phyloP scores from a whole-genome alignment of 2,113 vertebrate species.

The Motacilla alba region DNA sequence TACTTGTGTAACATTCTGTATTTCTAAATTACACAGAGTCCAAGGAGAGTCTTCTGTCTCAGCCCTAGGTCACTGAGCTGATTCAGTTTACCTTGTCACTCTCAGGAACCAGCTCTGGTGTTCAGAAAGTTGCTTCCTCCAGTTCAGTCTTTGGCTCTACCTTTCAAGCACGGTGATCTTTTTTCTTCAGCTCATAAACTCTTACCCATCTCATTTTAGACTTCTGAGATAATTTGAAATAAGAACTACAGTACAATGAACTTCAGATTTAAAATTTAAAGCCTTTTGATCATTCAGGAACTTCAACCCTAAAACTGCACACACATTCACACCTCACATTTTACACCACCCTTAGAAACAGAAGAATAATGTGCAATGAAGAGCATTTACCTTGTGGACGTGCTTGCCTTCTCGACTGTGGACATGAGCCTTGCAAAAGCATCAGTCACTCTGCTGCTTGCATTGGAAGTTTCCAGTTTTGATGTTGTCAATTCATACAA shows the following conservation, averaged over 20 bases:
- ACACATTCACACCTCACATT: neutral
- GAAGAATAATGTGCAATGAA: neutral
- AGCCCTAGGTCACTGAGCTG: neutral
- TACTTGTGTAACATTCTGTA: neutral
- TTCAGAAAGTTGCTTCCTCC: neutral
- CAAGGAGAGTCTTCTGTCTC: neutral
- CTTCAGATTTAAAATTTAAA: neutral
- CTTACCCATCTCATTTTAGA: neutral
- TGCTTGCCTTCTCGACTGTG: slow-evolving; percentile 95
- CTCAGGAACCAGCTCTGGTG: neutral
- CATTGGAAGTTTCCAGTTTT: slow-evolving; percentile 83
- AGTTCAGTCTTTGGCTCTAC: neutral
- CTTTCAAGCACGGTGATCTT: neutral
- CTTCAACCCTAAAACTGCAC: neutral
- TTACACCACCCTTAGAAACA: neutral
- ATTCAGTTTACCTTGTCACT: neutral
- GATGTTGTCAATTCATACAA: slow-evolving; percentile 94
- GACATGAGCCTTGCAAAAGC: slow-evolving; percentile 97
- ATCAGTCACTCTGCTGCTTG: slow-evolving; percentile 83
- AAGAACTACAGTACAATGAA: neutral
- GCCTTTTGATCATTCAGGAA: neutral
- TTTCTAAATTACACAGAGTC: neutral
- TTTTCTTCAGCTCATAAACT: neutral
- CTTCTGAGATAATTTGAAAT: neutral
- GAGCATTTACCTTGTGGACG: slow-evolving; percentile 84